Evolutionary conservation across 2,113 vertebrate genomes (phyloP).

Genomic region (Syngnathus scovelli): DNA sequence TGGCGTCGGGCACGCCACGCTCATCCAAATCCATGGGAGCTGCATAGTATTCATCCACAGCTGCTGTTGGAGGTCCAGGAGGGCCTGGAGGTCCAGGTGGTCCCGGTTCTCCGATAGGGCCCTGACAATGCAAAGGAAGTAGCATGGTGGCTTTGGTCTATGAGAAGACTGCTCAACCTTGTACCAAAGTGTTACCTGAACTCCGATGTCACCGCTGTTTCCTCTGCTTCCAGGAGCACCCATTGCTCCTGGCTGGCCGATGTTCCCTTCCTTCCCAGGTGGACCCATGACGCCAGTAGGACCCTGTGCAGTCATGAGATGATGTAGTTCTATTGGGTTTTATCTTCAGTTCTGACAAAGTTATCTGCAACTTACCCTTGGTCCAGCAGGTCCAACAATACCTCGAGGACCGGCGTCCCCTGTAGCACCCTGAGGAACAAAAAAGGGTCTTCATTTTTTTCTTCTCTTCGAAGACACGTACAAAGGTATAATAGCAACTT

Average conservation of each 20-base stretch:
- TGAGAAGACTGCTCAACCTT: not conserved
- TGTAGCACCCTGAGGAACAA: constrained; percentile 77
- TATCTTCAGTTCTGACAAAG: not conserved
- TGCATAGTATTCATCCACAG: constrained; percentile 80
- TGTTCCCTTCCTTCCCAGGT: constrained; percentile 86
- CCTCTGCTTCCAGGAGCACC: constrained; percentile 91
- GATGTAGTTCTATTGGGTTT: not conserved
- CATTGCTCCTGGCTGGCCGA: constrained; percentile 79
- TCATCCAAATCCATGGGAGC: constrained; percentile 74
- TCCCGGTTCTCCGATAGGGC: constrained; percentile 85
- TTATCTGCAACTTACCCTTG: constrained; percentile 74
- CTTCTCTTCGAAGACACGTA: not conserved
- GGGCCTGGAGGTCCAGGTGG: constrained; percentile 85
- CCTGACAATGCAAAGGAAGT: constrained; percentile 48
- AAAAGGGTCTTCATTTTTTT: not conserved
- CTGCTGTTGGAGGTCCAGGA: constrained; percentile 83
- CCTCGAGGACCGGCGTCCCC: constrained; percentile 84
- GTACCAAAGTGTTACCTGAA: constrained; percentile 72
- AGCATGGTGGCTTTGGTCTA: not conserved
- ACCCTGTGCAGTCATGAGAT: constrained; percentile 68
- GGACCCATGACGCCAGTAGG: constrained; percentile 89
- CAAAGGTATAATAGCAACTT: constrained; percentile 49
- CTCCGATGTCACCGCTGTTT: constrained; percentile 82
- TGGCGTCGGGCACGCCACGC: not conserved
- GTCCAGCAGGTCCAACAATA: constrained; percentile 87